These are phyloP conservation scores for Microhierax caerulescens DNA, from an alignment of 2,797 vertebrate species.

Conservation along the genomic window DNA sequence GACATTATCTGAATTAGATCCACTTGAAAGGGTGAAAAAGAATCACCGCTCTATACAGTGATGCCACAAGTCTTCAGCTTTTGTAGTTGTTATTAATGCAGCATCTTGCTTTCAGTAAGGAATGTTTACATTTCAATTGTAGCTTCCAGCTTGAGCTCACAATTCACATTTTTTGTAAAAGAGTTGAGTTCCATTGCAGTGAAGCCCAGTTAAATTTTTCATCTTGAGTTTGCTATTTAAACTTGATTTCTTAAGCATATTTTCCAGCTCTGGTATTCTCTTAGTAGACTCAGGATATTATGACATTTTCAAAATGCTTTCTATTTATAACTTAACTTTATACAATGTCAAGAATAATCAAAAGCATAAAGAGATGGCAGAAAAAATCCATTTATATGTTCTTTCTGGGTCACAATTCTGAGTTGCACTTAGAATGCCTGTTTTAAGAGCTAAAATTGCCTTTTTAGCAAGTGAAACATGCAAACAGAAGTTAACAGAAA, in stretches of 20 bases:
- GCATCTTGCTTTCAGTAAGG: not conserved
- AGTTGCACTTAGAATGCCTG: not conserved
- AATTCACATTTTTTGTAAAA: not conserved
- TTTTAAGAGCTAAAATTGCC: not conserved
- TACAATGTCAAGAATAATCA: slow-evolving; percentile 41
- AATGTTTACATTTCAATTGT: slow-evolving; percentile 15
- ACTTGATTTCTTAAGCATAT: slow-evolving; percentile 27
- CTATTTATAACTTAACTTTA: slow-evolving; percentile 58
- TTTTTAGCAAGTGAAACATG: not conserved
- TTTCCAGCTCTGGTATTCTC: slow-evolving; percentile 31
- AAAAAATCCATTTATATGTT: slow-evolving; percentile 28
- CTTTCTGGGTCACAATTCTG: slow-evolving; percentile 18
- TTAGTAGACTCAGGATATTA: slow-evolving; percentile 38
- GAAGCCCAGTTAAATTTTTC: slow-evolving; percentile 32
- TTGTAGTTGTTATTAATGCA: not conserved
- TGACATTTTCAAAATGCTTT: slow-evolving; percentile 41
- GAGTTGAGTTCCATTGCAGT: not conserved
- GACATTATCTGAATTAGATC: not conserved
- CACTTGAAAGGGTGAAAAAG: not conserved
- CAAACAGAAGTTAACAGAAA: not conserved
- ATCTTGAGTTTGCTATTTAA: slow-evolving; percentile 18
- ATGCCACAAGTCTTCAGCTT: not conserved
- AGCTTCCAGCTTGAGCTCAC: slow-evolving; percentile 6
- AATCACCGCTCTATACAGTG: not conserved
- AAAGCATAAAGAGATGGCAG: slow-evolving; percentile 10